Conservation (phyloP, 1,140 invertebrate genomes). For the Drosophila neocordata region DNA sequence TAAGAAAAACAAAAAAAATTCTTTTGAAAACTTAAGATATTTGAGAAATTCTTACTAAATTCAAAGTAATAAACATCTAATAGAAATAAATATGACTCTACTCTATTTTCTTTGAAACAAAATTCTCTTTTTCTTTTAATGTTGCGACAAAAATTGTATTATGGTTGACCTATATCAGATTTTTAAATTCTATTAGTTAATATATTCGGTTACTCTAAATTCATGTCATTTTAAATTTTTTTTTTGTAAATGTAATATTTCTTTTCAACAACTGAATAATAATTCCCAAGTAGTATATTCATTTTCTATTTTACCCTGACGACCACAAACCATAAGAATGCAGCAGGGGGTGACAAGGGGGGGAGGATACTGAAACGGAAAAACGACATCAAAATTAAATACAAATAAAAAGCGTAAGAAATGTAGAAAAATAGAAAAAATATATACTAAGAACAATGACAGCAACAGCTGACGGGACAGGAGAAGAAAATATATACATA, state of each 20-base stretch:
- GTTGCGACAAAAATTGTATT: too few relatives aligned
- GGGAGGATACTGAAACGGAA: background rate
- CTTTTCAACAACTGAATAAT: background rate
- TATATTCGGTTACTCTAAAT: background rate
- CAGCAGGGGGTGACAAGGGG: background rate
- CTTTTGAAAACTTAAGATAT: too few relatives aligned
- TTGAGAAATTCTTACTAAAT: too few relatives aligned
- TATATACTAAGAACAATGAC: constrained; percentile 16
- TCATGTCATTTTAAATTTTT: background rate
- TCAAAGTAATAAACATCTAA: too few relatives aligned
- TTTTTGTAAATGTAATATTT: background rate
- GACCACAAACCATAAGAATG: background rate
- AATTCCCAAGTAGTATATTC: background rate
- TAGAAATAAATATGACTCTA: too few relatives aligned
- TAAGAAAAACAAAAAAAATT: too few relatives aligned
- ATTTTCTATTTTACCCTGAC: background rate
- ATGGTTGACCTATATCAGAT: too few relatives aligned
- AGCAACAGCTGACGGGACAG: constrained; percentile 2
- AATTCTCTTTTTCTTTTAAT: too few relatives aligned
- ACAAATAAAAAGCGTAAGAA: constrained; percentile 32
- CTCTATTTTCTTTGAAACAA: too few relatives aligned
- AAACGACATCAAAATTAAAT: constrained; percentile 38
- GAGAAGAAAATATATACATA: background rate
- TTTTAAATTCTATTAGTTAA: too few relatives aligned
- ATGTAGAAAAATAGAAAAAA: constrained; percentile 35